These are phyloP conservation scores for Lumbricus terrestris DNA, from an alignment of 2,888 invertebrate species.

Conservation along the genomic window DNA sequence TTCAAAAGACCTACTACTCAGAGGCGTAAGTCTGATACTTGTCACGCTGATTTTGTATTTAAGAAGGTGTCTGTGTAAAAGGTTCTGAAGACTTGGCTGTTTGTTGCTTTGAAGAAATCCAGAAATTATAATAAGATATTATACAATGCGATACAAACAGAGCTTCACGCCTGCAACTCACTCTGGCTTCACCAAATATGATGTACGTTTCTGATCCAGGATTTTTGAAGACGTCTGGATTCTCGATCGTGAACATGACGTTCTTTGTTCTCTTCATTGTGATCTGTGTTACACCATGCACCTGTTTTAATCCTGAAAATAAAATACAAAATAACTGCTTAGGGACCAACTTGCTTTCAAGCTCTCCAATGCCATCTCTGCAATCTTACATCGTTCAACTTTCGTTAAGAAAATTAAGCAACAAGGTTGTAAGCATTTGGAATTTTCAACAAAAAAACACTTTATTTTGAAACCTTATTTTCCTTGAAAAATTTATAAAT, in stretches of 20 bases:
- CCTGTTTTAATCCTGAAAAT: slow-evolving; percentile 64
- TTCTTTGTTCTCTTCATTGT: slow-evolving; percentile 98
- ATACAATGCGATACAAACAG: background rate
- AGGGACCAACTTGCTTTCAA: background rate
- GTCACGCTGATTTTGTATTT: background rate
- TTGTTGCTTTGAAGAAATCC: background rate
- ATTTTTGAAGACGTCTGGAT: slow-evolving; percentile 76
- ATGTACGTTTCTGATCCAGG: slow-evolving; percentile 99
- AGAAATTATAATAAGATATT: background rate
- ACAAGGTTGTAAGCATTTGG: background rate
- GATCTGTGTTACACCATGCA: slow-evolving; percentile 90
- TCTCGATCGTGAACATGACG: slow-evolving; percentile 97
- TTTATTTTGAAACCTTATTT: no score
- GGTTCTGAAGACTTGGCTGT: background rate
- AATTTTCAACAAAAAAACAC: no score
- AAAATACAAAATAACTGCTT: background rate
- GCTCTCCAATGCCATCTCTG: background rate
- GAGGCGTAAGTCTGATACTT: no score
- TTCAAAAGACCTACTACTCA: no score
- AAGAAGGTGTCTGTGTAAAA: background rate
- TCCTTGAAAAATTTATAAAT: no score
- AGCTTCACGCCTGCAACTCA: slow-evolving; percentile 47
- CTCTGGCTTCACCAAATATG: slow-evolving; percentile 97
- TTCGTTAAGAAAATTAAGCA: background rate
- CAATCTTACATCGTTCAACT: background rate